Evolutionary conservation across 2,888 invertebrate genomes (phyloP).

Genomic region (Meliscaeva auricollis): DNA sequence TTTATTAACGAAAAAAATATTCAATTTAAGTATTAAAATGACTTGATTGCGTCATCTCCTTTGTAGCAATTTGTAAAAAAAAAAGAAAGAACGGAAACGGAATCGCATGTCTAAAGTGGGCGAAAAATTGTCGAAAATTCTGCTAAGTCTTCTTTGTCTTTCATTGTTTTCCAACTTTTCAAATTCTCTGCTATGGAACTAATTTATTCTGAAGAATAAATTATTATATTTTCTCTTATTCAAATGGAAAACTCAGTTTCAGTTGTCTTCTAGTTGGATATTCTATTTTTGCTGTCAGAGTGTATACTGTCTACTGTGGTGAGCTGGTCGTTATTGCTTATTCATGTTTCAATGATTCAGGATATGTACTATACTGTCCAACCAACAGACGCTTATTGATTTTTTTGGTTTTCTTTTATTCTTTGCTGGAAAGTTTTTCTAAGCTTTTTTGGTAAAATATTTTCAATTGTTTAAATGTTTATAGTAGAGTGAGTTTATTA

Average conservation of each 20-base stretch:
- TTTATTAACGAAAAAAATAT: neutral
- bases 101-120: constrained; percentile 32
- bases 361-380: constrained; percentile 48
- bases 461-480: neutral
- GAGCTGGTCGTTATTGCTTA: constrained; percentile 53
- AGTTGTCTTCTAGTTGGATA: neutral
- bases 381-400: constrained; percentile 57
- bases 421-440: neutral
- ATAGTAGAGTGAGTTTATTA: neutral
- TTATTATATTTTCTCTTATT: constrained; percentile 59
- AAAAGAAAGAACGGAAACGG: neutral
- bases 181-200: constrained; percentile 21
- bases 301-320: constrained; percentile 42
- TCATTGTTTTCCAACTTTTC: constrained; percentile 12
- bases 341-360: constrained; percentile 56
- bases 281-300: constrained; percentile 35
- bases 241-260: constrained; percentile 33
- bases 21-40: constrained; percentile 37
- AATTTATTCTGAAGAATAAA: constrained; percentile 64
- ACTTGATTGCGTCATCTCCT: constrained; percentile 53
- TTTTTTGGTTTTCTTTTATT: constrained; percentile 32
- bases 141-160: constrained; percentile 12
- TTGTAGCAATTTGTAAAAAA: constrained; percentile 32
- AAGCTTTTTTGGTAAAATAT: constrained; percentile 4
- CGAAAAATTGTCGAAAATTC: constrained; percentile 35